Evolutionary conservation across 2,113 vertebrate genomes (phyloP), one percentile per base, ranked within the genome.

Genomic region (Baryphthengus martii): DNA sequence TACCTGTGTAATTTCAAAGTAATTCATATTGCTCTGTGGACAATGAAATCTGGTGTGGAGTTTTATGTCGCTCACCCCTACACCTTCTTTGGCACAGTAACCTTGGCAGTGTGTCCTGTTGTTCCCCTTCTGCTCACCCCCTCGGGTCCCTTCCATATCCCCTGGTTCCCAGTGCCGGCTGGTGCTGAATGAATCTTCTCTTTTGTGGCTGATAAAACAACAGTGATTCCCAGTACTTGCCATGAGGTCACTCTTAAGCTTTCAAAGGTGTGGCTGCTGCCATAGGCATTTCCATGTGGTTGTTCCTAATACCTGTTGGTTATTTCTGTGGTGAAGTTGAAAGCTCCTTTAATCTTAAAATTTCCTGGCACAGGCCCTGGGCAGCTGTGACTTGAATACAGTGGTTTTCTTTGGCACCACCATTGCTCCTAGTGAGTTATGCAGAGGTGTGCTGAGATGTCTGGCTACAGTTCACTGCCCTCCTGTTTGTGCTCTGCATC

Each of bases 81-180:
- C 6, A 3, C 47, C 14, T 56, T 21, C 82, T 29, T 52, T 62
- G 42, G 52, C 45, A 40, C 16, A 2, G 33, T 24, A 63, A 25
- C 49, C 29, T 56, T 53, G 62, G 15, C 44, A 44, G 0, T 13
- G 26, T 15, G 35, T 49, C 40, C 65, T n/a, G 39, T 67, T 44
- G n/a, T 6, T 50, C 24, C 17, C 0, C 17, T 61, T 40, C 40
- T 66, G 21, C 31, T 29, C 35, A 16, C 3, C 21, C 7, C 8
- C 18, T 37, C 11, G 2, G 31, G 13, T 39, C 25, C 29, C 7
- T 50, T 40, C 19, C 11, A 3, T 8, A 11, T 28, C 40, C 24
- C 33, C 47, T 0, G 0, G 7, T 31, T 77, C 76, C 52, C 66
- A 14, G 58, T 3, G 6, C 29, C 0, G 10, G 26, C 67, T 68